Evolutionary conservation across 2,888 invertebrate species (phyloP).

Genomic region (Xestia c-nigrum): DNA sequence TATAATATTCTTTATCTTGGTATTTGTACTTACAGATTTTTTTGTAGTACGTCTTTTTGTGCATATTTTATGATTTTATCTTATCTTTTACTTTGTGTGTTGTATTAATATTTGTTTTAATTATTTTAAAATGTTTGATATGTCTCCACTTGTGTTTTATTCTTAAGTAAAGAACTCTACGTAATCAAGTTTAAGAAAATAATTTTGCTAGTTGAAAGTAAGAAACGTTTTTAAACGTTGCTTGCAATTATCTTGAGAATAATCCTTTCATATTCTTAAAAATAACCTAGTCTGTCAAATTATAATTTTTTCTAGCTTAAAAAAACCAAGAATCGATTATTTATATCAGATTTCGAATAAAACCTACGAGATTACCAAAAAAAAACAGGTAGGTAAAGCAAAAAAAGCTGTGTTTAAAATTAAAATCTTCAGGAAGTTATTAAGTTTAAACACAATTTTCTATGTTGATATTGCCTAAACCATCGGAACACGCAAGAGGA

Average conservation of each 20-base stretch:
- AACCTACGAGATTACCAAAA: background rate
- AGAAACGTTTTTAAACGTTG: no score
- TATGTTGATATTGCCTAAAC: background rate
- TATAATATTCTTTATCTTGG: background rate
- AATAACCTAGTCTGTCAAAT: background rate
- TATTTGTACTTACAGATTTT: background rate
- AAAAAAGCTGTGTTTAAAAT: accelerated
- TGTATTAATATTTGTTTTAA: background rate
- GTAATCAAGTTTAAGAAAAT: background rate
- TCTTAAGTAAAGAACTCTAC: no score
- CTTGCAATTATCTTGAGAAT: background rate
- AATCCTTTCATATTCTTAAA: background rate
- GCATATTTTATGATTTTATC: background rate
- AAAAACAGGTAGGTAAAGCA: background rate
- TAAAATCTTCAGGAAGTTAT: background rate
- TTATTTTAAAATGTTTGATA: background rate
- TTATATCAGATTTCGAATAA: background rate
- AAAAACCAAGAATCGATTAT: background rate
- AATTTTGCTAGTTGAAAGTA: background rate
- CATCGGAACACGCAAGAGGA: background rate
- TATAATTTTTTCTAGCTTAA: background rate
- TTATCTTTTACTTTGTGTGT: slow-evolving; percentile 1
- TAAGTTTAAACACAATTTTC: background rate
- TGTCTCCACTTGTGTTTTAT: background rate
- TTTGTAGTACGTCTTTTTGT: background rate